These are phyloP conservation scores for Euthynnus affinis DNA, from an alignment of 2,797 vertebrate species.

Conservation along the genomic window DNA sequence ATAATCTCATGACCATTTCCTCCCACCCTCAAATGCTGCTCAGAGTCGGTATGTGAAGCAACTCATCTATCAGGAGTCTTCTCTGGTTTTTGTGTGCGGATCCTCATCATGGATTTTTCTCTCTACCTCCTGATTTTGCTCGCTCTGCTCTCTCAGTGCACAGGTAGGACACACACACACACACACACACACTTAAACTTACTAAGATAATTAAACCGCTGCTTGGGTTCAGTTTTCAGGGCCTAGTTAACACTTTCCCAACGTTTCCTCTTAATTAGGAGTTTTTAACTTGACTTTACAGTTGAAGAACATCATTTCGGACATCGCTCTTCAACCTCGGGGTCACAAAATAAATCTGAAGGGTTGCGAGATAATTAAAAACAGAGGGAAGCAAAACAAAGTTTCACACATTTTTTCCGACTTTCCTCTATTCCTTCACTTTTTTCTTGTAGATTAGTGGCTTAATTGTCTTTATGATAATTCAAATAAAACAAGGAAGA, in stretches of 20 bases:
- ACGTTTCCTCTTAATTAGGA: neutral
- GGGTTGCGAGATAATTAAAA: neutral
- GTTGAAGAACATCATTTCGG: neutral
- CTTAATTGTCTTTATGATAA: neutral
- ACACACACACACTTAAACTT: neutral
- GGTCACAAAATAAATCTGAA: neutral
- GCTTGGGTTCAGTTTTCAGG: neutral
- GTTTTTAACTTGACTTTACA: neutral
- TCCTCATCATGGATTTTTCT: constrained; percentile 77
- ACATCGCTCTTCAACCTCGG: neutral
- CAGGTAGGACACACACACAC: constrained; percentile 76
- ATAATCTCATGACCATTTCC: constrained; percentile 23
- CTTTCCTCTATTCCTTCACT: too few species aligned
- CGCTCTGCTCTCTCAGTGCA: constrained; percentile 67
- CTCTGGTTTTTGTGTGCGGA: constrained; percentile 31
- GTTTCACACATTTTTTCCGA: neutral
- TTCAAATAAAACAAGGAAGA: neutral
- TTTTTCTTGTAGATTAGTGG: neutral
- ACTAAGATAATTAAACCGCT: neutral
- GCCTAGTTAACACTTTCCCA: neutral
- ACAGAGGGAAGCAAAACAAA: neutral
- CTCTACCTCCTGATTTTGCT: constrained; percentile 73
- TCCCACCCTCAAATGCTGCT: constrained; percentile 49
- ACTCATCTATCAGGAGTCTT: constrained; percentile 45
- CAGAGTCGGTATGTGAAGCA: constrained; percentile 60